These are phyloP conservation scores for Agrochola circellaris DNA, from an alignment of 2,888 invertebrate genomes.

Conservation along the genomic window DNA sequence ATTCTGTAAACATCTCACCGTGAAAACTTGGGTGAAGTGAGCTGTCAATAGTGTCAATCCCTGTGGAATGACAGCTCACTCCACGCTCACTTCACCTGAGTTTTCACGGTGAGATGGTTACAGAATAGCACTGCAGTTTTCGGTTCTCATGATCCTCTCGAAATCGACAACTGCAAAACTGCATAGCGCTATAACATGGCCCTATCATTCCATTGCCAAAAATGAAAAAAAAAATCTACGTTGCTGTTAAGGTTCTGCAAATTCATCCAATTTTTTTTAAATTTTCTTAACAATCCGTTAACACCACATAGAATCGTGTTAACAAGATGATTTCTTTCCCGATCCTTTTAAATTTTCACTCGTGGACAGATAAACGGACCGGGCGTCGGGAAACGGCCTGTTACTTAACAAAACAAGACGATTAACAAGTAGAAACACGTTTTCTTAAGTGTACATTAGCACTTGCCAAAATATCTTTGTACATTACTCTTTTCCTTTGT, in stretches of 20 bases:
- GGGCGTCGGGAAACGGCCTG: slow-evolving; percentile 41
- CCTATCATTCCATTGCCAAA: background rate
- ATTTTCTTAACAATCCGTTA: background rate
- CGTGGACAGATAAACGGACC: slow-evolving; percentile 55
- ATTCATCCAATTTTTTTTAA: background rate
- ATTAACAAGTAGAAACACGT: slow-evolving; percentile 62
- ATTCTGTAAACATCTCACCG: too few species aligned
- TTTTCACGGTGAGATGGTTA: too few species aligned
- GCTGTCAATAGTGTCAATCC: too few species aligned
- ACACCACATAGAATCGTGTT: background rate
- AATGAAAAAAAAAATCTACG: too few species aligned
- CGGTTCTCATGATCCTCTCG: background rate
- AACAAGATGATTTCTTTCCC: slow-evolving; percentile 26
- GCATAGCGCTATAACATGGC: background rate
- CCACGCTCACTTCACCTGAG: too few species aligned
- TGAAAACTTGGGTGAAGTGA: too few species aligned
- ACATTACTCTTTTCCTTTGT: slow-evolving; percentile 59
- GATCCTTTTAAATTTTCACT: slow-evolving; percentile 55
- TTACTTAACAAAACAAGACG: slow-evolving; percentile 59
- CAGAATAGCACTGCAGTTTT: too few species aligned
- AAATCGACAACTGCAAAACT: background rate
- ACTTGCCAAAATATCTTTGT: slow-evolving; percentile 59
- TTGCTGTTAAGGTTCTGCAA: background rate
- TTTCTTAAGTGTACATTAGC: slow-evolving; percentile 63
- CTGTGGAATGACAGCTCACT: too few species aligned